Conservation (phyloP, 1,140 invertebrate species). For the Scaptodrosophila lebanonensis region DNA sequence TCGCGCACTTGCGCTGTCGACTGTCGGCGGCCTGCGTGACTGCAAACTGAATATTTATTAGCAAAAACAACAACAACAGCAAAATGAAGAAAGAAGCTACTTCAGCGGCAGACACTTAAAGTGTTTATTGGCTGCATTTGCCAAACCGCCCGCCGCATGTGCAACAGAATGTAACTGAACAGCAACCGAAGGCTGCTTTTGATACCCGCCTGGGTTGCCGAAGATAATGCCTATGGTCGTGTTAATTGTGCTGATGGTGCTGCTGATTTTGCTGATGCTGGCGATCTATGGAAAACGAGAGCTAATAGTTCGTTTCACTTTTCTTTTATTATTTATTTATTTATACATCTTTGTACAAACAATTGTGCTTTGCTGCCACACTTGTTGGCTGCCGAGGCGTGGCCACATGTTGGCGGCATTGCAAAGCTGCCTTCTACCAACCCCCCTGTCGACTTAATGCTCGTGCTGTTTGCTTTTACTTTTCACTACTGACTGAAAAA, state of each 20-base stretch:
- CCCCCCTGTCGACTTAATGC: conserved; percentile 39
- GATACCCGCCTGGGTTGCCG: no score
- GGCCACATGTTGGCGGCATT: conserved; percentile 28
- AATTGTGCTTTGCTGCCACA: conserved; percentile 46
- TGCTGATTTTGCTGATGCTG: background rate
- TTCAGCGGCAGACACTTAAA: no score
- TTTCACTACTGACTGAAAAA: conserved; percentile 60
- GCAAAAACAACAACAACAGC: conserved; percentile 43
- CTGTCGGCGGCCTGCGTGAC: conserved; percentile 32
- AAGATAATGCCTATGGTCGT: background rate
- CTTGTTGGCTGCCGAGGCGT: conserved; percentile 52
- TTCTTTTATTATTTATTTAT: conserved; percentile 74
- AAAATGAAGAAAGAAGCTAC: conserved; percentile 10
- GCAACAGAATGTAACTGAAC: conserved; percentile 68
- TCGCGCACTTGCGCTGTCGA: conserved; percentile 25
- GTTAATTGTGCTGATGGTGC: background rate
- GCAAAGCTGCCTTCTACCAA: background rate
- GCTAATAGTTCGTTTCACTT: conserved; percentile 73
- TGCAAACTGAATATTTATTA: conserved; percentile 64
- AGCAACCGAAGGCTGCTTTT: background rate
- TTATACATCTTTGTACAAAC: conserved; percentile 30
- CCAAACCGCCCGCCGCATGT: conserved; percentile 14
- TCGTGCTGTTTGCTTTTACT: conserved; percentile 63
- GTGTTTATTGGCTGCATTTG: conserved; percentile 22
- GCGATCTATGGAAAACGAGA: conserved; percentile 71